Evolutionary conservation across 2,113 vertebrate genomes (phyloP).

Genomic region (Dascyllus trimaculatus): DNA sequence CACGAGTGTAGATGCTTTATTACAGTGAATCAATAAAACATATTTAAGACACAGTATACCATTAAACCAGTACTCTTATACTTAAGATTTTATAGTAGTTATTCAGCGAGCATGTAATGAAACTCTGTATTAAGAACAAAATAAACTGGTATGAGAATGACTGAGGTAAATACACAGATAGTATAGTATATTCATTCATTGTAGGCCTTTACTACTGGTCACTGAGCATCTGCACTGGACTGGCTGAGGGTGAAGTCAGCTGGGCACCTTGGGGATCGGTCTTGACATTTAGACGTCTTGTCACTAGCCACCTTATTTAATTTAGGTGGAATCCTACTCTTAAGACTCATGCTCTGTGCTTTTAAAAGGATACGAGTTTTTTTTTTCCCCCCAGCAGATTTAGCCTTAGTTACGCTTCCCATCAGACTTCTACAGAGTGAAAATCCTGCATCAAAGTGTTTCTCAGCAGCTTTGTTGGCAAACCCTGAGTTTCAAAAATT

Average conservation of each 20-base stretch:
- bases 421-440: conserved; percentile 34
- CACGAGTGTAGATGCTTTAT: not conserved
- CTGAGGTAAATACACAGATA: not conserved
- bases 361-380: conserved; percentile 7
- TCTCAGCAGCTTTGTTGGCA: conserved; percentile 57
- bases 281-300: conserved; percentile 51
- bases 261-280: conserved; percentile 12
- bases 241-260: conserved; percentile 3
- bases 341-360: conserved; percentile 3
- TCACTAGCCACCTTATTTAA: conserved; percentile 33
- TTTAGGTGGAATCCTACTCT: conserved; percentile 30
- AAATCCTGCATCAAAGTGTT: conserved; percentile 68
- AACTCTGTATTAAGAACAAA: not conserved
- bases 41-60: not conserved
- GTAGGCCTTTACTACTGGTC: not conserved
- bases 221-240: conserved; percentile 5
- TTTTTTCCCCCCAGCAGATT: conserved; percentile 10
- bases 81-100: not conserved
- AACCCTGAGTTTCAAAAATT: conserved; percentile 53
- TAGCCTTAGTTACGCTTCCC: conserved; percentile 13
- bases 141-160: not conserved
- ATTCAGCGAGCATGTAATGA: not conserved
- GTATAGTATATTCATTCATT: conserved; percentile 1
- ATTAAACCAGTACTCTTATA: not conserved
- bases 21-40: conserved; percentile 23